Conservation (phyloP, 2,113 vertebrate genomes). For the Tragelaphus strepsiceros region DNA sequence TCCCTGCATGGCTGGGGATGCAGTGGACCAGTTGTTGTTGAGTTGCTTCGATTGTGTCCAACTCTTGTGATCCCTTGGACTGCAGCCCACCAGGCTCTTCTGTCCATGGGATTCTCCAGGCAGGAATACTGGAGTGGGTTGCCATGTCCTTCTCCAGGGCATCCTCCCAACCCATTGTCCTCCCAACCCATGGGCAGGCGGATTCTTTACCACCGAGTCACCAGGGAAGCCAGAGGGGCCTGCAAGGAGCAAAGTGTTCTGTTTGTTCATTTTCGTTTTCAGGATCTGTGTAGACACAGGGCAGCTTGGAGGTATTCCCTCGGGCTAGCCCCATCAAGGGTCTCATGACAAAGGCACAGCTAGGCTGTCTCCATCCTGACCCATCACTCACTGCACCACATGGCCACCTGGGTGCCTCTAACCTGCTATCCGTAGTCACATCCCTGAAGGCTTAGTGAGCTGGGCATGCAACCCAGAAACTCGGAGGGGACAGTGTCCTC, state of each 20-base stretch:
- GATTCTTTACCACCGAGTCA: not conserved
- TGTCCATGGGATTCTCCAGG: not conserved
- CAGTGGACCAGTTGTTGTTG: not conserved
- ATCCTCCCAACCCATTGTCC: not conserved
- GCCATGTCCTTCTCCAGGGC: not conserved
- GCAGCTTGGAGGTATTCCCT: accelerated
- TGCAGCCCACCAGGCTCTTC: not conserved
- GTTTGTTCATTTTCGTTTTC: not conserved
- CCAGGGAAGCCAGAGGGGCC: not conserved
- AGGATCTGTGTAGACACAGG: not conserved
- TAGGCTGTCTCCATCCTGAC: not conserved
- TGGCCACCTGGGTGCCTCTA: not conserved
- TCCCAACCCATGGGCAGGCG: accelerated
- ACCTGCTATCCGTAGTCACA: not conserved
- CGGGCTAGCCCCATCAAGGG: accelerated
- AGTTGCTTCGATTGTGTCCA: not conserved
- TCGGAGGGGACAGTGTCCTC: accelerated
- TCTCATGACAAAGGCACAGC: not conserved
- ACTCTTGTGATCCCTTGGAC: not conserved
- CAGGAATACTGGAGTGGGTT: not conserved
- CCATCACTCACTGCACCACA: accelerated
- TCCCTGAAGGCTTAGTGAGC: not conserved
- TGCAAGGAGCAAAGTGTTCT: accelerated
- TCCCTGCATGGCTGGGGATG: accelerated
- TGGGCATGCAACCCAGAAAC: not conserved